Evolutionary conservation across 2,888 invertebrate genomes (phyloP), one percentile per base, ranked within the genome.

Genomic region (Zygogramma bicolorata): DNA sequence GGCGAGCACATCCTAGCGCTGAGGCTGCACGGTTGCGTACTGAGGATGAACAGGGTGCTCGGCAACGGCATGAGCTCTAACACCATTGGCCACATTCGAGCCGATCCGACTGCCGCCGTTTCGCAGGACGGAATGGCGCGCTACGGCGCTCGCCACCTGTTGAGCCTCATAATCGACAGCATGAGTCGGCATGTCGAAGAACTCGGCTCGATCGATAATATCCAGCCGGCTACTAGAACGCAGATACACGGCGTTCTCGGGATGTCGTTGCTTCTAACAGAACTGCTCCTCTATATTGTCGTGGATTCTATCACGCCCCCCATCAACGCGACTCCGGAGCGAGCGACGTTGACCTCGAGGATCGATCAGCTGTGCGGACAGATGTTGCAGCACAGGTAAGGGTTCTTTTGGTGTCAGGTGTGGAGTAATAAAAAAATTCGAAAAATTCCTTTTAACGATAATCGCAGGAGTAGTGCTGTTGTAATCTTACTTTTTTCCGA

Each of bases 121-220:
- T 83, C 85, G 1, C 80, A 80, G 25, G 86, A 87, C 76, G 87
- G 87, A 2, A 79, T 80, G 22, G 75, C 84, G 0, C 80, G 87
- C 62, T 85, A 82, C 73, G 79, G 77, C 29, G 85, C 81, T 42
- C 84, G 89, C 70, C 86, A 87, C 77, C 86, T 87, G 5, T 81
- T 90, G 34, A 86, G 86, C 62, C 80, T 86, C 2, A 88, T 89
- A 80, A 87, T 89, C 3, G 88, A 88, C 71, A 86, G 86, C 38
- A 81, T 90, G 74, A 88, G 87, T 7, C 84, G 87, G 69, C 88
- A 89, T 77, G 86, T 89, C 67, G 88, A 88, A 77, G 86, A 87
- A 70, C 85, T 86, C 27, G 81, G 53, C 25, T 25, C 53, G 40
- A 34, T 31, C 38, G 59, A 70, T 1, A 75, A 71, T 40, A 70